A percentile compares a stretch with the other conserved stretches of the same genome.
Evolutionary conservation across 2,888 invertebrate genomes (phyloP).

Genomic region (Drosophila flavopinicola): DNA sequence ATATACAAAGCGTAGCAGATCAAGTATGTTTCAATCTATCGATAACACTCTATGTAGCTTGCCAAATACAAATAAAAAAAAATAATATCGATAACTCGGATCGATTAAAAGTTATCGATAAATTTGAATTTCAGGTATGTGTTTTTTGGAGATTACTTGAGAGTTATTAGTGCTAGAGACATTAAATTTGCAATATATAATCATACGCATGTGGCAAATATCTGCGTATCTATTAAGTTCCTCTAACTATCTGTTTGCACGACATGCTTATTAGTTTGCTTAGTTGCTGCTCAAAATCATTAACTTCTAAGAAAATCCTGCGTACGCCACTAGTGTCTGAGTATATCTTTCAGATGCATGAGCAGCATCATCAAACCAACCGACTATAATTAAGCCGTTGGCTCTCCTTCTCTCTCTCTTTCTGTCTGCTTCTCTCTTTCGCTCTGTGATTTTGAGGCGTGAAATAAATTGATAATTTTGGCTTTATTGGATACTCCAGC

Average conservation of each 20-base stretch:
- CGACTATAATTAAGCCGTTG: constrained; percentile 76
- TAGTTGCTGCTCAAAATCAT: constrained; percentile 25
- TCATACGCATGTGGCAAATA: background rate
- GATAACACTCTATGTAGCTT: too few relatives aligned
- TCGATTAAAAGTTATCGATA: too few relatives aligned
- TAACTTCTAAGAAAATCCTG: too few relatives aligned
- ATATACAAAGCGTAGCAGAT: background rate
- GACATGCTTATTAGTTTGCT: constrained; percentile 31
- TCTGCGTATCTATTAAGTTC: background rate
- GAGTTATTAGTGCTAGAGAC: too few relatives aligned
- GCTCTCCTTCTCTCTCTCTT: constrained; percentile 5
- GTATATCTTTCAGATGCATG: constrained; percentile 27
- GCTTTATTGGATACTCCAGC: constrained; percentile 73
- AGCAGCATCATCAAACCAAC: constrained; percentile 26
- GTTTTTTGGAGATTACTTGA: background rate
- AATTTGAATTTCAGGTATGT: too few relatives aligned
- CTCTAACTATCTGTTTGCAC: constrained; percentile 10
- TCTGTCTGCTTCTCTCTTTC: background rate
- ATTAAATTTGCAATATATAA: too few relatives aligned
- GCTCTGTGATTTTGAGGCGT: constrained; percentile 75
- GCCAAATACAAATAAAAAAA: too few relatives aligned
- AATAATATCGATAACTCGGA: too few relatives aligned
- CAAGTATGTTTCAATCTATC: too few relatives aligned
- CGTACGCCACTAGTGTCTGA: too few relatives aligned
- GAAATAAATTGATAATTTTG: constrained; percentile 82